Evolutionary conservation across 64 coral and sea anemone genomes (phyloP).

Genomic region (Stichodactyla helianthus): DNA sequence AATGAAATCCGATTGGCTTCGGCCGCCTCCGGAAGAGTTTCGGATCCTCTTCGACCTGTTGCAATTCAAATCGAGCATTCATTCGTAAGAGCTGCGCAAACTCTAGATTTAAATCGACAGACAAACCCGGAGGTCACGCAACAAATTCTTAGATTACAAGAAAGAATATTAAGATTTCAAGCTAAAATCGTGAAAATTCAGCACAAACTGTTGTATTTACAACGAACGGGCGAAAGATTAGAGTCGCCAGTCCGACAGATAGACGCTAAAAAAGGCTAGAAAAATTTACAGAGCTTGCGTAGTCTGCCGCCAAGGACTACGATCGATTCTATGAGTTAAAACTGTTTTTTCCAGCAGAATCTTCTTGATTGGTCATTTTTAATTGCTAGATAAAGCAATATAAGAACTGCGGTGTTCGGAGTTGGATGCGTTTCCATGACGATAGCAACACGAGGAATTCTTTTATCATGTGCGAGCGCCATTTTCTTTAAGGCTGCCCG

Average conservation of each 20-base stretch:
- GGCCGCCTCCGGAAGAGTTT: constrained; percentile 9
- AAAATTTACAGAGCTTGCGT: neutral
- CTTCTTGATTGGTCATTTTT: too few species aligned
- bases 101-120: constrained; percentile 24
- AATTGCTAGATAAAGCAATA: too few species aligned
- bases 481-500: too few species aligned
- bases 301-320: neutral
- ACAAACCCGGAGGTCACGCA: constrained; percentile 52
- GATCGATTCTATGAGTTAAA: neutral
- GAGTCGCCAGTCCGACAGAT: neutral
- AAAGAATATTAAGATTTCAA: constrained; percentile 94
- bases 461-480: too few species aligned
- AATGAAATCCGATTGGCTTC: constrained; percentile 10
- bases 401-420: too few species aligned
- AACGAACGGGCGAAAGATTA: constrained; percentile 53
- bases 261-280: constrained; percentile 12
- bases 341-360: too few species aligned
- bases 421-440: too few species aligned
- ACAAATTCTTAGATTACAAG: constrained; percentile 95
- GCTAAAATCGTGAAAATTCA: constrained; percentile 97
- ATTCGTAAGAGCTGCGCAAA: constrained; percentile 53
- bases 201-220: constrained; percentile 85
- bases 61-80: constrained; percentile 82
- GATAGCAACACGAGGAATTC: too few species aligned
- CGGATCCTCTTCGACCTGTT: constrained; percentile 24